These are phyloP conservation scores for Chloroceryle inda DNA, from an alignment of 2,797 vertebrate genomes.

Conservation along the genomic window DNA sequence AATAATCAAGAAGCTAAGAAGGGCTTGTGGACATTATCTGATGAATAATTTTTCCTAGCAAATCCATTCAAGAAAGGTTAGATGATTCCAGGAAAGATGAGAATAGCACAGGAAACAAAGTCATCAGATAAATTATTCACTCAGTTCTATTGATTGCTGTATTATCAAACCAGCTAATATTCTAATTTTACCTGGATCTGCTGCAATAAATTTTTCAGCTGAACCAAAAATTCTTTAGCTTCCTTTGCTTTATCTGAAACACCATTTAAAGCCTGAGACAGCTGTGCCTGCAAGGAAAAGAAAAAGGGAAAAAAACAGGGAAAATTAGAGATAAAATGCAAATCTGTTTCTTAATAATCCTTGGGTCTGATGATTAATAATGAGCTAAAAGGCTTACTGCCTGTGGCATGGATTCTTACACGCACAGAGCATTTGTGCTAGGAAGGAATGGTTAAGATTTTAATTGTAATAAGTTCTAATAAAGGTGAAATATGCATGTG, in stretches of 20 bases:
- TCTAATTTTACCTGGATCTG: slow-evolving; percentile 92
- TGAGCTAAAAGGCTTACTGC: slow-evolving; percentile 1
- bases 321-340: slow-evolving; percentile 3
- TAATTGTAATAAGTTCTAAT: slow-evolving; percentile 19
- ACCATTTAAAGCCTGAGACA: slow-evolving; percentile 95
- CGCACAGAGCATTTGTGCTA: not conserved
- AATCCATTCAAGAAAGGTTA: slow-evolving; percentile 29
- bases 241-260: slow-evolving; percentile 98
- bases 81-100: slow-evolving; percentile 38
- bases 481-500: slow-evolving; percentile 42
- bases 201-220: slow-evolving; percentile 96
- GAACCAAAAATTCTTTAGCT: slow-evolving; percentile 97
- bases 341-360: slow-evolving; percentile 23
- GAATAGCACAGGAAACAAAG: slow-evolving; percentile 7
- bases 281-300: slow-evolving; percentile 86
- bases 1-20: not conserved
- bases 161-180: slow-evolving; percentile 15
- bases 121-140: slow-evolving; percentile 62
- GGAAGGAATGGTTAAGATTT: slow-evolving; percentile 10
- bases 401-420: not conserved
- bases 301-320: not conserved
- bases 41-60: slow-evolving; percentile 20
- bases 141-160: slow-evolving; percentile 26
- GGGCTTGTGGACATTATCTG: not conserved
- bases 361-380: slow-evolving; percentile 16